Evolutionary conservation across 2,113 vertebrate genomes (phyloP).

Genomic region (Podiceps cristatus): DNA sequence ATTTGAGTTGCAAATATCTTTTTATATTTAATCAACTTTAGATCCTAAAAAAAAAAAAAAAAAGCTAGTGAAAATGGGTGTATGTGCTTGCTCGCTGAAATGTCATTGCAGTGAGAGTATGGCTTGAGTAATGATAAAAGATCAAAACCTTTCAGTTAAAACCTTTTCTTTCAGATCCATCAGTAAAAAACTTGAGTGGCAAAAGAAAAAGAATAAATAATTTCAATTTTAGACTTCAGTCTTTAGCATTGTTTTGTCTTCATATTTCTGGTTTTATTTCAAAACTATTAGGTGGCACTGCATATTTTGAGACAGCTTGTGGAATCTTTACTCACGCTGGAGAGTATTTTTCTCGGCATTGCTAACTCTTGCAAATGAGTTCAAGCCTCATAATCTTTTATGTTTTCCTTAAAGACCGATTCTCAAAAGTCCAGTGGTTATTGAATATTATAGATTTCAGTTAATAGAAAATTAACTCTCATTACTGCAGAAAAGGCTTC

Average conservation of each 20-base stretch:
- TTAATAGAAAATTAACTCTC: neutral
- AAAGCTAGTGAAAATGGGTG: neutral
- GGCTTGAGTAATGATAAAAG: neutral
- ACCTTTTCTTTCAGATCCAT: neutral
- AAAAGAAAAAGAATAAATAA: neutral
- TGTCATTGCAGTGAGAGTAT: neutral
- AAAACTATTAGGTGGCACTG: neutral
- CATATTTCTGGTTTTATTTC: constrained; percentile 64
- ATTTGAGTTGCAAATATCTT: neutral
- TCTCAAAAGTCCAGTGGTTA: neutral
- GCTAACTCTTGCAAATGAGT: neutral
- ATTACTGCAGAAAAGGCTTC: neutral
- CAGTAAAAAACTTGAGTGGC: neutral
- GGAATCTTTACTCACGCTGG: neutral
- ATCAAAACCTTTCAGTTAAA: neutral
- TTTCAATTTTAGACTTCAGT: neutral
- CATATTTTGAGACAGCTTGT: constrained; percentile 46
- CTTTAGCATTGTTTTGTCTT: constrained; percentile 30
- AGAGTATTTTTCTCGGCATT: neutral
- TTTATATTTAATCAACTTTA: neutral
- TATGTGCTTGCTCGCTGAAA: neutral
- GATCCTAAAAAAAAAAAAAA: neutral
- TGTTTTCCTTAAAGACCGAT: neutral
- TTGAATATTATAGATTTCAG: neutral
- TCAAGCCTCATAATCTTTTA: neutral